A percentile compares a stretch with the other conserved stretches of the same genome.
Conservation (phyloP, 1,140 invertebrate genomes). For the Leptonema lineaticorne region DNA sequence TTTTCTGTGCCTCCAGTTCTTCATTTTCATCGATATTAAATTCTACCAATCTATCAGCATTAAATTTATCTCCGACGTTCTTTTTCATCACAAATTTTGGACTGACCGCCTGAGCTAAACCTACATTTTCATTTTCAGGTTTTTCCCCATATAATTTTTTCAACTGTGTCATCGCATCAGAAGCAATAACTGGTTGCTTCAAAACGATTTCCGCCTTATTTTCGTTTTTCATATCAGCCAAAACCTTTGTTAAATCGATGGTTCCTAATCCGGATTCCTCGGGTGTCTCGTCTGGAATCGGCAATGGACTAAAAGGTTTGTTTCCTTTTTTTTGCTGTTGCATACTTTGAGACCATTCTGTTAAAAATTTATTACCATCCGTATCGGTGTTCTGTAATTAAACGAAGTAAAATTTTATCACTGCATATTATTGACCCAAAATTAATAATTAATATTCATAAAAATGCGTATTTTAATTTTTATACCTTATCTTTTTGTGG, state of each 20-base stretch:
- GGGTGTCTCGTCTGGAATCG: slow-evolving; percentile 24
- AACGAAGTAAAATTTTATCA: slow-evolving; percentile 7
- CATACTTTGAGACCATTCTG: slow-evolving; percentile 31
- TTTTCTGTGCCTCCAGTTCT: slow-evolving; percentile 20
- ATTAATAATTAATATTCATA: neutral
- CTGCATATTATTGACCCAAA: neutral
- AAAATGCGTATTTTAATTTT: neutral
- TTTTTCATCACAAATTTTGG: slow-evolving; percentile 10
- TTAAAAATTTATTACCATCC: slow-evolving; percentile 29
- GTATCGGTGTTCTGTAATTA: slow-evolving; percentile 15
- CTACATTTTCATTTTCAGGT: neutral
- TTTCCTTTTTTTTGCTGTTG: slow-evolving; percentile 22
- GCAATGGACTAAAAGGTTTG: slow-evolving; percentile 23
- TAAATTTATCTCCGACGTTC: neutral
- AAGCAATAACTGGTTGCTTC: slow-evolving; percentile 19
- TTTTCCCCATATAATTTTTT: slow-evolving; percentile 36
- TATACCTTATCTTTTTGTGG: slow-evolving; percentile 11
- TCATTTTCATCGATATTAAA: slow-evolving; percentile 35
- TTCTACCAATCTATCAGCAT: slow-evolving; percentile 29
- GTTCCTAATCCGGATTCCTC: neutral
- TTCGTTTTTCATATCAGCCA: slow-evolving; percentile 7
- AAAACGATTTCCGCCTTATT: slow-evolving; percentile 19
- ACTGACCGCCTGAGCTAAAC: neutral
- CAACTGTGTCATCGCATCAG: slow-evolving; percentile 20
- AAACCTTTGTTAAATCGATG: slow-evolving; percentile 8